A percentile compares a stretch with the other conserved stretches of the same genome.
These are phyloP conservation scores for Petromus typicus DNA, from an alignment of 2,113 vertebrate species.

Conservation along the genomic window DNA sequence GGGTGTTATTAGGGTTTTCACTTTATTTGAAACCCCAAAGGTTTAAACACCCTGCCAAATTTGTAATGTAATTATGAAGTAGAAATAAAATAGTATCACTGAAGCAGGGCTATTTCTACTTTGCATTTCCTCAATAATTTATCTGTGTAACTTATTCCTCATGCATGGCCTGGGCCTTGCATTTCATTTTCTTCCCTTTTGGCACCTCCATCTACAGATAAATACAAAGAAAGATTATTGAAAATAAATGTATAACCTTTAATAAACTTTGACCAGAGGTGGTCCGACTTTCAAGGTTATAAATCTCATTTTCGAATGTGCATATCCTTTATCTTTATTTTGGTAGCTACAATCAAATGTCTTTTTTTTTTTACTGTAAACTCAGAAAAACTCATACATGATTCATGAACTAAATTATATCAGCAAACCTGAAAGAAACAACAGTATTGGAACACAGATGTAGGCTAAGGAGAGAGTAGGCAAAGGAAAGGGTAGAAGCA, in stretches of 20 bases:
- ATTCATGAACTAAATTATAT: constrained; percentile 40
- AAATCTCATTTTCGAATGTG: constrained; percentile 44
- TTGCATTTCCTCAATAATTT: background rate
- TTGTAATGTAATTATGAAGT: background rate
- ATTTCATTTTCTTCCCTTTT: background rate
- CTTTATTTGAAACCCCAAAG: constrained; percentile 31
- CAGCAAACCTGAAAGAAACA: background rate
- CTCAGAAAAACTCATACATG: constrained; percentile 22
- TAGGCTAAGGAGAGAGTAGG: background rate
- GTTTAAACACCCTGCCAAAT: background rate
- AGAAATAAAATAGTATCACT: background rate
- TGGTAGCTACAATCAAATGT: constrained; percentile 5
- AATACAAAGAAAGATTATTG: background rate
- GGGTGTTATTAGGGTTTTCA: background rate
- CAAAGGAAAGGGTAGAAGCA: fast-evolving
- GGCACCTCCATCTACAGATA: background rate
- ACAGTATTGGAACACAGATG: background rate
- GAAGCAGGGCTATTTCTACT: background rate
- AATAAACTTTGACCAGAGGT: constrained; percentile 35
- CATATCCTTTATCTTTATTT: background rate
- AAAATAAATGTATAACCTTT: constrained; percentile 26
- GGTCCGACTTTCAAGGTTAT: background rate
- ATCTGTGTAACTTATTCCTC: background rate
- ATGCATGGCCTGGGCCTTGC: background rate
- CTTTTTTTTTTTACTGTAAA: constrained; percentile 28